These are phyloP conservation scores for Sarcophaga rosellei DNA, from an alignment of 2,888 invertebrate species.

Conservation along the genomic window DNA sequence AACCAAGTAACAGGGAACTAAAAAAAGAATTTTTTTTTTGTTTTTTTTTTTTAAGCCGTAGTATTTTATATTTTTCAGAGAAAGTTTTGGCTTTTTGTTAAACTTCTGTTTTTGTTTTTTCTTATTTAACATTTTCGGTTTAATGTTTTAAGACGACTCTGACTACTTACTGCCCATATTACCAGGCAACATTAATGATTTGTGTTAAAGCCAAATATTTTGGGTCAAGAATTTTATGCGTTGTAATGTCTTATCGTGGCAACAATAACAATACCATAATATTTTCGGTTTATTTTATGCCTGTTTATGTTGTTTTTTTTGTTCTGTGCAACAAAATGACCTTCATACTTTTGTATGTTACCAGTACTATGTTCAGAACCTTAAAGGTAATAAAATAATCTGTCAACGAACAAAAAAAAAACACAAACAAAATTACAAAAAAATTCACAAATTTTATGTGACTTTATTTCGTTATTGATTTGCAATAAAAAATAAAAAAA, in stretches of 20 bases:
- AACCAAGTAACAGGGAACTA: conserved; percentile 45
- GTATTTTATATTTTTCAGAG: conserved; percentile 68
- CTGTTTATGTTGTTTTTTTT: conserved; percentile 6
- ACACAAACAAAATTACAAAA: too few species aligned
- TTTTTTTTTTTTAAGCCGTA: background rate
- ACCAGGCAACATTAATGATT: conserved; percentile 36
- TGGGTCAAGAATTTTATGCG: conserved; percentile 71
- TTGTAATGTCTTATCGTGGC: conserved; percentile 59
- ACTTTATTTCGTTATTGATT: conserved; percentile 47
- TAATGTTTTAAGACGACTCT: conserved; percentile 28
- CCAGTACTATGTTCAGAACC: background rate
- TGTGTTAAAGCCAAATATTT: conserved; percentile 65
- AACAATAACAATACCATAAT: conserved; percentile 26
- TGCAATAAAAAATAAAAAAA: conserved; percentile 34
- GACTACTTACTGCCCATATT: conserved; percentile 3
- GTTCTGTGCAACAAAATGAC: conserved; percentile 46
- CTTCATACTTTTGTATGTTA: conserved; percentile 51
- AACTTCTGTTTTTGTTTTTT: conserved; percentile 2
- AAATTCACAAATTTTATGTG: conserved; percentile 24
- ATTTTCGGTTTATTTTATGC: conserved; percentile 24
- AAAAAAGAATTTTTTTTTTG: conserved; percentile 40
- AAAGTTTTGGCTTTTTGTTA: conserved; percentile 71
- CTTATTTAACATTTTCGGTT: background rate
- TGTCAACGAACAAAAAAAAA: background rate
- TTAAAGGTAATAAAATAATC: background rate